Conservation (phyloP, 2,888 invertebrate species). For the Watsonalla binaria region DNA sequence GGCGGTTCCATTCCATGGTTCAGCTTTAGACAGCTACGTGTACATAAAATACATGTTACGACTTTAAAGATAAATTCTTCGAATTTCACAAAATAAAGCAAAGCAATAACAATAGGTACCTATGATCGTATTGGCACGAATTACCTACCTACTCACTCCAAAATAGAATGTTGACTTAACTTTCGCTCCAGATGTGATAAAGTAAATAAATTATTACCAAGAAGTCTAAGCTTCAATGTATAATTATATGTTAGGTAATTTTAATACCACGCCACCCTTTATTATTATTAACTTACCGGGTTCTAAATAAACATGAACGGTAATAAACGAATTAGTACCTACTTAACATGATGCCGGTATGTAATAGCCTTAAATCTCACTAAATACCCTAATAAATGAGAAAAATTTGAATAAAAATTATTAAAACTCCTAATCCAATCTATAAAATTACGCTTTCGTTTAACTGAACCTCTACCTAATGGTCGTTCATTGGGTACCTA, state of each 20-base stretch:
- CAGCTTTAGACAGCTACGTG: slow-evolving; percentile 56
- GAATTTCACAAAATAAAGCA: background rate
- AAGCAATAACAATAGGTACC: too few relatives aligned
- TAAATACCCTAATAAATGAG: background rate
- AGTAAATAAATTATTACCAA: slow-evolving; percentile 3
- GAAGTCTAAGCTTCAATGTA: too few relatives aligned
- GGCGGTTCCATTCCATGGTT: slow-evolving; percentile 68
- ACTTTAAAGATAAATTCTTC: slow-evolving; percentile 33
- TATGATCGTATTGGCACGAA: too few relatives aligned
- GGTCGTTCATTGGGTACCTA: slow-evolving; percentile 36
- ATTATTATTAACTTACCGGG: background rate
- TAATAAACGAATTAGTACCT: background rate
- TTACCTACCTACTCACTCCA: too few relatives aligned
- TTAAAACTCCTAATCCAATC: slow-evolving; percentile 32
- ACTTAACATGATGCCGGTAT: background rate
- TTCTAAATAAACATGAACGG: background rate
- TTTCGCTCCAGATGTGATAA: slow-evolving; percentile 17
- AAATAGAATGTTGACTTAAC: slow-evolving; percentile 1
- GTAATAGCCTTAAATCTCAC: too few relatives aligned
- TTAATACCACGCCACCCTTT: too few relatives aligned
- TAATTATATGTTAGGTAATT: too few relatives aligned
- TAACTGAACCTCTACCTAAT: slow-evolving; percentile 40
- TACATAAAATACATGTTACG: slow-evolving; percentile 38
- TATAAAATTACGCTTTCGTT: slow-evolving; percentile 34
- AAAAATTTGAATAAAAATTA: slow-evolving; percentile 8